Evolutionary conservation across 2,797 vertebrate species (phyloP).

Genomic region (Limosa lapponica): DNA sequence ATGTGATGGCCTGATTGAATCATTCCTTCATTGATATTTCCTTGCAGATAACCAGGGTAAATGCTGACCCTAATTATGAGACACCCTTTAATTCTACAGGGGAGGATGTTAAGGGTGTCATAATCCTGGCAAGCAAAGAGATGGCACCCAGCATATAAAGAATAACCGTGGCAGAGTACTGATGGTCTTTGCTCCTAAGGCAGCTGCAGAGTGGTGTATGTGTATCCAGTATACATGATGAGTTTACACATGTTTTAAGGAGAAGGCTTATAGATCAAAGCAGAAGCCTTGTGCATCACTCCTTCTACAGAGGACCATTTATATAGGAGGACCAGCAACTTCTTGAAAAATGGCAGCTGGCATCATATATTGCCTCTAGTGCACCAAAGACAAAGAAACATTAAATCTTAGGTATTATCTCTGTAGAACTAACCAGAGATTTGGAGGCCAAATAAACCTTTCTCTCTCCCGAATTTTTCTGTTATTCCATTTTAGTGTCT

Average conservation of each 20-base stretch:
- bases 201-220: neutral
- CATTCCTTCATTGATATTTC: constrained; percentile 36
- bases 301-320: neutral
- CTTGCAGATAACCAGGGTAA: constrained; percentile 48
- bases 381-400: constrained; percentile 51
- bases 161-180: neutral
- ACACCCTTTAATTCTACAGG: constrained; percentile 38
- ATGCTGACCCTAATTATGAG: constrained; percentile 17
- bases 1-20: constrained; percentile 4
- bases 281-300: neutral
- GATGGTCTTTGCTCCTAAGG: neutral
- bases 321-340: constrained; percentile 6
- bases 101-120: neutral
- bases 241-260: neutral
- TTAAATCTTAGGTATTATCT: neutral
- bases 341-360: constrained; percentile 35
- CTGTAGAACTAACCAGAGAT: constrained; percentile 25
- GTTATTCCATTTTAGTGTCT: constrained; percentile 20
- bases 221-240: neutral
- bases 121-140: neutral
- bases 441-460: constrained; percentile 16
- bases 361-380: neutral
- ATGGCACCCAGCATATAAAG: neutral
- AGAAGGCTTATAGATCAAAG: neutral
- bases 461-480: neutral